These are phyloP conservation scores for Uropsilus gracilis DNA, from an alignment of 2,113 vertebrate genomes.

Conservation along the genomic window DNA sequence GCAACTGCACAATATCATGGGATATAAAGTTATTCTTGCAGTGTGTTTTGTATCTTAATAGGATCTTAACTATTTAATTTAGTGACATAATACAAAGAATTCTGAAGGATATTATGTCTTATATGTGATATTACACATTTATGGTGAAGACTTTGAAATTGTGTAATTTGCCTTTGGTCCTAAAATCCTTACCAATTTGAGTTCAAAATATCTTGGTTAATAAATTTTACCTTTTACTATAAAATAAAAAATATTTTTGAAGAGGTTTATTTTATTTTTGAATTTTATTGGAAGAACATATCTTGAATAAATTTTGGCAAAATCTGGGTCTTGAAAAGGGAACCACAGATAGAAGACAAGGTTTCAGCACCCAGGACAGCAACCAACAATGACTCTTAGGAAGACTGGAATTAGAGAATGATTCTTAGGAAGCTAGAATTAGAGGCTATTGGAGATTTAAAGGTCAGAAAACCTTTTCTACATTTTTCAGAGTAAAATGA, in stretches of 20 bases:
- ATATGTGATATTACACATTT: neutral
- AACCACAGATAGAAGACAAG: neutral
- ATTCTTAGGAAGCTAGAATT: neutral
- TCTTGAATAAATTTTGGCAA: conserved; percentile 21
- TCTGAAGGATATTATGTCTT: neutral
- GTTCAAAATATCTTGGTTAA: neutral
- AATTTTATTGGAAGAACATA: neutral
- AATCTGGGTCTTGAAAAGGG: neutral
- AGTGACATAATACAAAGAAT: neutral
- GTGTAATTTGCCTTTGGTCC: neutral
- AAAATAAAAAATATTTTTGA: neutral
- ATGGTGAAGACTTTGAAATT: conserved; percentile 9
- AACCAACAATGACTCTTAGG: neutral
- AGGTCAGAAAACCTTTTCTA: neutral
- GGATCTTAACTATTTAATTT: neutral
- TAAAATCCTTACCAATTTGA: neutral
- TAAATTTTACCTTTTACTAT: neutral
- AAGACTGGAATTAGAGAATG: neutral
- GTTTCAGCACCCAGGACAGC: neutral
- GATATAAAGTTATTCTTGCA: neutral
- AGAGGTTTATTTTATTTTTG: neutral
- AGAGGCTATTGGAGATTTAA: neutral
- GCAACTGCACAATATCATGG: neutral
- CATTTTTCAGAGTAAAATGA: neutral
- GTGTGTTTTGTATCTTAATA: neutral